phyloP scores from a whole-genome alignment of 1,140 invertebrate species.

The Chironomus striatipennis region DNA sequence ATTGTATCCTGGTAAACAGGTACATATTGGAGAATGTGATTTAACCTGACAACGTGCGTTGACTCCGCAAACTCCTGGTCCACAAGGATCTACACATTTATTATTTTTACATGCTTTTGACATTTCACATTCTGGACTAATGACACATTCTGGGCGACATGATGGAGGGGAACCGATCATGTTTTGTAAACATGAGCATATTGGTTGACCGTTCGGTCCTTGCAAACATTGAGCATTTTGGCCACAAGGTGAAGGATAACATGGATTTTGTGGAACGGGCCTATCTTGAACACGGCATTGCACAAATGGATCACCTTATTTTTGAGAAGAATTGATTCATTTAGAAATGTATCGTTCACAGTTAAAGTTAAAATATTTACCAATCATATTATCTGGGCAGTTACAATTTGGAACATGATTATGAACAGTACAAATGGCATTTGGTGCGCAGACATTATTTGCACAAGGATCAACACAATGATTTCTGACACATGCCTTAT shows the following conservation, averaged over 20 bases:
- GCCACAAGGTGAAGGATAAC: slow-evolving; percentile 50
- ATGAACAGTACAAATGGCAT: slow-evolving; percentile 64
- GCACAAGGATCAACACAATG: slow-evolving; percentile 68
- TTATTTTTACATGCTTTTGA: slow-evolving; percentile 47
- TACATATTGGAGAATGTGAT: slow-evolving; percentile 77
- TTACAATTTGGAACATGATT: slow-evolving; percentile 50
- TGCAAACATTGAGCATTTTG: slow-evolving; percentile 45
- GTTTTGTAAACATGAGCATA: slow-evolving; percentile 43
- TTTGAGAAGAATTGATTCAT: slow-evolving; percentile 27
- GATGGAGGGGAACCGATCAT: slow-evolving; percentile 48
- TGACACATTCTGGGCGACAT: slow-evolving; percentile 51
- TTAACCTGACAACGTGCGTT: slow-evolving; percentile 72
- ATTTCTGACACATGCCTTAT: slow-evolving; percentile 63
- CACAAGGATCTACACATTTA: slow-evolving; percentile 51
- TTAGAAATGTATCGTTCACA: neutral
- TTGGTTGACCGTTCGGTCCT: slow-evolving; percentile 38
- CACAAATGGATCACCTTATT: slow-evolving; percentile 57
- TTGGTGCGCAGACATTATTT: slow-evolving; percentile 62
- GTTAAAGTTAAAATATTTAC: slow-evolving; percentile 32
- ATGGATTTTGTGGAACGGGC: slow-evolving; percentile 42
- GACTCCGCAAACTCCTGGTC: slow-evolving; percentile 46
- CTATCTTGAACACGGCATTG: slow-evolving; percentile 52
- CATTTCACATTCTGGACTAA: slow-evolving; percentile 48
- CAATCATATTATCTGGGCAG: slow-evolving; percentile 34
- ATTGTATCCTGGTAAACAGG: slow-evolving; percentile 59